These are phyloP conservation scores for Diaperis boleti DNA, from an alignment of 2,888 invertebrate species.

Conservation along the genomic window DNA sequence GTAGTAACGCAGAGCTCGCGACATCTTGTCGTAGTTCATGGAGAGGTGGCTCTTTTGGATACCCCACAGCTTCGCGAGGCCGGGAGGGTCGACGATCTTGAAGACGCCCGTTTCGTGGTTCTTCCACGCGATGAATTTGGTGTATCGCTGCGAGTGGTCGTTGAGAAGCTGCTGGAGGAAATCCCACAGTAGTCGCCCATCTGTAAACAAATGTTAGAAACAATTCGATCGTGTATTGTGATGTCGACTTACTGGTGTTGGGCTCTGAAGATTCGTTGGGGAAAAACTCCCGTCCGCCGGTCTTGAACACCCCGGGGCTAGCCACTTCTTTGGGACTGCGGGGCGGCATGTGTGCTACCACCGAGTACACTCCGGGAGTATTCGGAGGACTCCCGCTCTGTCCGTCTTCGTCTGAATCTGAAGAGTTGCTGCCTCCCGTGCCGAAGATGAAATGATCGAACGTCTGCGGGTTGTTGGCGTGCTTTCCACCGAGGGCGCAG, in stretches of 20 bases:
- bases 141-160: conserved; percentile 91
- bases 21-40: conserved; percentile 99
- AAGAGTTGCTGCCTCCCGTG: conserved; percentile 71
- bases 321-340: conserved; percentile 72
- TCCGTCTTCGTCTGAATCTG: conserved; percentile 85
- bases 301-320: conserved; percentile 68
- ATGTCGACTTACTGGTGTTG: conserved; percentile 81
- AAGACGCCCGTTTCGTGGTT: conserved; percentile 93
- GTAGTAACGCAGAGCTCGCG: conserved; percentile 93
- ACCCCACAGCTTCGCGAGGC: conserved; percentile 96
- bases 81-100: conserved; percentile 95
- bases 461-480: conserved; percentile 71
- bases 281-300: conserved; percentile 79
- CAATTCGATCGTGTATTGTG: background rate
- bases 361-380: conserved; percentile 68
- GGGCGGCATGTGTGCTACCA: conserved; percentile 66
- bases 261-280: conserved; percentile 84
- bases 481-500: conserved; percentile 91
- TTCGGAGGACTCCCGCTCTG: conserved; percentile 68
- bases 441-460: conserved; percentile 66
- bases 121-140: conserved; percentile 94
- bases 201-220: no score
- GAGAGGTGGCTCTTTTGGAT: conserved; percentile 96
- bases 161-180: conserved; percentile 94
- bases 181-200: conserved; percentile 95